These are phyloP conservation scores for Syndactyla subalaris DNA, from an alignment of 2,797 vertebrate species.

Conservation along the genomic window DNA sequence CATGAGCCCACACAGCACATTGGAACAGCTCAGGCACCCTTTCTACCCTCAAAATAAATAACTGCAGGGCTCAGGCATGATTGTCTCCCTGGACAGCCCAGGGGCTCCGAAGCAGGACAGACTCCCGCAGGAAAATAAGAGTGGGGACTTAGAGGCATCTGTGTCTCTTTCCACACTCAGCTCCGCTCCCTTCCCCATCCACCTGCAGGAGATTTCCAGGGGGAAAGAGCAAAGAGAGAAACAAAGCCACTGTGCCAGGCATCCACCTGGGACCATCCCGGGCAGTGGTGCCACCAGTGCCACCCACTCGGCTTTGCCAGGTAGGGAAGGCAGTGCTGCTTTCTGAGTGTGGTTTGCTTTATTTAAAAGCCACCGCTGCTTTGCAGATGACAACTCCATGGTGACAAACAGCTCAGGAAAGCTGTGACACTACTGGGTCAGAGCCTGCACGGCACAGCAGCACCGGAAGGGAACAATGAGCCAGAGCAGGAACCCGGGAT, in stretches of 20 bases:
- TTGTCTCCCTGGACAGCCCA: not conserved
- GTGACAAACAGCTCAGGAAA: not conserved
- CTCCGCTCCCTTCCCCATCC: not conserved
- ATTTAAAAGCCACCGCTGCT: not conserved
- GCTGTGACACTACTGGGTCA: not conserved
- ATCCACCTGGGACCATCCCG: accelerated
- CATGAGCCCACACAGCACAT: not conserved
- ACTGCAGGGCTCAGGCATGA: accelerated
- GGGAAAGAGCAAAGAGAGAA: not conserved
- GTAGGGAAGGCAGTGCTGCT: not conserved
- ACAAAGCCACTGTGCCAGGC: accelerated
- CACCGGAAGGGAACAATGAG: slow-evolving; percentile 1
- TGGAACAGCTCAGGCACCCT: not conserved
- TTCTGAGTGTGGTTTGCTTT: not conserved
- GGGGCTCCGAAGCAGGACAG: not conserved
- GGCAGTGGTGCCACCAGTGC: not conserved
- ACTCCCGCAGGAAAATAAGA: not conserved
- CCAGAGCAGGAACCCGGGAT: not conserved
- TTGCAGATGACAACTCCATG: slow-evolving; percentile 10
- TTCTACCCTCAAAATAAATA: not conserved
- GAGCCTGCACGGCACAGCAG: not conserved
- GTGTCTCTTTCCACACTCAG: accelerated
- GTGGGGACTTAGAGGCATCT: accelerated
- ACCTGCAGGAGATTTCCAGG: not conserved
- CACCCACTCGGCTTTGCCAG: not conserved